Percentiles rank a stretch among this genome's conserved stretches.
Evolutionary conservation across 2,888 invertebrate genomes (phyloP).

Genomic region (Scaptomyza tumidula): DNA sequence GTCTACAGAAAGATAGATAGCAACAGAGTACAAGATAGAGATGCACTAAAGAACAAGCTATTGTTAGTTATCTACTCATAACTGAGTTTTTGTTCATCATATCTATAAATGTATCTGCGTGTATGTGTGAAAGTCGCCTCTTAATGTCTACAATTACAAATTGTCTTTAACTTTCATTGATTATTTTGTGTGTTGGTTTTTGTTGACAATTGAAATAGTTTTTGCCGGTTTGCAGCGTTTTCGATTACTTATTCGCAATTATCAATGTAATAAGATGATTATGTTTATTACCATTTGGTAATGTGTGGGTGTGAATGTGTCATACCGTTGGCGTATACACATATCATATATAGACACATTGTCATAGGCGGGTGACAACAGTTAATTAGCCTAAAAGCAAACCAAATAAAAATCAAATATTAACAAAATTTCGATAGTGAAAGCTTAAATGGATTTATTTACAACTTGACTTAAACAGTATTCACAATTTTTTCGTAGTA

Average conservation of each 20-base stretch:
- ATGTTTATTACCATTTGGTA: neutral
- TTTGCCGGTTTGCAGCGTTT: conserved; percentile 35
- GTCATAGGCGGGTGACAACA: conserved; percentile 9
- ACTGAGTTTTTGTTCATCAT: too few relatives aligned
- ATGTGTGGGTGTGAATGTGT: conserved; percentile 10
- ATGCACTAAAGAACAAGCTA: neutral
- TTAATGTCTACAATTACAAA: conserved; percentile 33
- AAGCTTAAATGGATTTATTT: conserved; percentile 4
- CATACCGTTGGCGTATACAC: conserved; percentile 2
- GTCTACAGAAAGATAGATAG: conserved; percentile 8
- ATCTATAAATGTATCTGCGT: conserved; percentile 51
- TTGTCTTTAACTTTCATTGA: conserved; percentile 32
- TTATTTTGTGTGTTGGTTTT: conserved; percentile 9
- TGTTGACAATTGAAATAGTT: conserved; percentile 18
- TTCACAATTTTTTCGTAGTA: neutral
- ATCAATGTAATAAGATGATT: conserved; percentile 2
- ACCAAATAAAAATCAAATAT: conserved; percentile 8
- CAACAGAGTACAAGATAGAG: neutral
- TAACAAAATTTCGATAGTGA: neutral
- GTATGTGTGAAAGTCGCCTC: conserved; percentile 24
- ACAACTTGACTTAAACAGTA: neutral
- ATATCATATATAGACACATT: neutral
- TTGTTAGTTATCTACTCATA: conserved; percentile 11
- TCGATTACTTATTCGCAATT: conserved; percentile 46
- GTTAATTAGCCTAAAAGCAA: neutral